Evolutionary conservation across 2,113 vertebrate species (phyloP), one percentile per base, ranked within the genome.

Genomic region (Climacteris rufus): DNA sequence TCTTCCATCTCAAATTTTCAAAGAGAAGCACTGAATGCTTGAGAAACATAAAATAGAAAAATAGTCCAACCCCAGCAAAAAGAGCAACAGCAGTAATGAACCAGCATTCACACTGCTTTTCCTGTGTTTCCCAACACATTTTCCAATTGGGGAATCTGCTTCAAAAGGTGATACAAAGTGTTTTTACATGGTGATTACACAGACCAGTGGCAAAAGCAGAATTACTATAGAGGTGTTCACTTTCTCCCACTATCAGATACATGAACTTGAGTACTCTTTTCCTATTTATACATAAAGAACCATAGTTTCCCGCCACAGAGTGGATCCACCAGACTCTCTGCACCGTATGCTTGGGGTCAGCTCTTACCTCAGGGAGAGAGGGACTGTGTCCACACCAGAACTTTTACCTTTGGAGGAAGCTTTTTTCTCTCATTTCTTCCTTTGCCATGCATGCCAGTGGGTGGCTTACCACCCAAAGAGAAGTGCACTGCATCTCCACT

Each of bases 231-330:
- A 84, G 53, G 45, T 27, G 14, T 11, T 49, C 2, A 18, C 11
- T 61, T 83, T 53, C 42, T 76, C 35, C 47, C 14, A 19, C 31
- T 66, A 53, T 28, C 14, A 35, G 19, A 45, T 13, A 21, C 14
- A 10, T 72, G 30, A 30, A 44, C 13, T 16, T 37, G 15, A 77
- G 33, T 27, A 13, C 14, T 23, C 8, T 53, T 91, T 65, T 1
- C 15, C 9, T n/a, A 5, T 57, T 45, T n/a, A 28, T 31, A 44
- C 7, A 9, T 5, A 21, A 37, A 12, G 8, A 66, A 61, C 21
- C 2, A 6, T 0, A 25, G 2, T 37, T 49, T 47, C 11, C 56
- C 44, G 6, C 3, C 11, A 6, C 2, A n/a, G 4, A 28, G 25
- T 6, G 28, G 56, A 49, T 57, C 21, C 24, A 82, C 42, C n/a